A percentile compares a stretch with the other conserved stretches of the same genome.
These are phyloP conservation scores for Troides helena DNA, from an alignment of 2,888 invertebrate species.

Conservation along the genomic window DNA sequence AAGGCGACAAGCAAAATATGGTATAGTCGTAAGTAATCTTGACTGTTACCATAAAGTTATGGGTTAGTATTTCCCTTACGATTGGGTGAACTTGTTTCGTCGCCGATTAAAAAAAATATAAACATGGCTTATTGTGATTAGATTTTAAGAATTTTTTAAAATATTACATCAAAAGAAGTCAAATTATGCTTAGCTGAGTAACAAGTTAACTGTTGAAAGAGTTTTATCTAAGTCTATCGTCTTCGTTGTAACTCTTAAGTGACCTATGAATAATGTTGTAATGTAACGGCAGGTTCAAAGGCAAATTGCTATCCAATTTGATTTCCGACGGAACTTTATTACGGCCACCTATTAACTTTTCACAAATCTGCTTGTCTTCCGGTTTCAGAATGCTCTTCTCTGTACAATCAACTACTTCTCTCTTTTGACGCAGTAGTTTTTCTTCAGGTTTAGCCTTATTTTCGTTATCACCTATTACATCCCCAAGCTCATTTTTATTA, in stretches of 20 bases:
- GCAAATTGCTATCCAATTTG: constrained; percentile 50
- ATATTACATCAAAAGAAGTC: too few species aligned
- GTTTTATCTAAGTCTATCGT: constrained; percentile 42
- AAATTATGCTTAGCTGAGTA: background rate
- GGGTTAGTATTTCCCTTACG: too few species aligned
- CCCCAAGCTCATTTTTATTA: constrained; percentile 33
- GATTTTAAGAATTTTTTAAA: too few species aligned
- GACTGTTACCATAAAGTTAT: too few species aligned
- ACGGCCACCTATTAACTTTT: constrained; percentile 41
- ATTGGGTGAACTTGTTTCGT: too few species aligned
- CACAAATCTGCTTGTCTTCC: constrained; percentile 58
- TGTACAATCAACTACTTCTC: constrained; percentile 62
- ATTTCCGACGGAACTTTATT: constrained; percentile 46
- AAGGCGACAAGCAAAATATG: too few species aligned
- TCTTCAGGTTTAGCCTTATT: constrained; percentile 10
- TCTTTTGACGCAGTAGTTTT: constrained; percentile 47
- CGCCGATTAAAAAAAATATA: too few species aligned
- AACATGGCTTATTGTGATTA: too few species aligned
- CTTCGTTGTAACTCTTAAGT: constrained; percentile 57
- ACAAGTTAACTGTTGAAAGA: background rate
- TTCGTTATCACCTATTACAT: constrained; percentile 31
- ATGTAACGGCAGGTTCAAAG: constrained; percentile 50
- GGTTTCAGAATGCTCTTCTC: constrained; percentile 47
- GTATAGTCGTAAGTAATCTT: too few species aligned
- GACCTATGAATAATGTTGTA: constrained; percentile 54